Conservation (phyloP, 2,888 invertebrate species). For the Lutraria lutraria region DNA sequence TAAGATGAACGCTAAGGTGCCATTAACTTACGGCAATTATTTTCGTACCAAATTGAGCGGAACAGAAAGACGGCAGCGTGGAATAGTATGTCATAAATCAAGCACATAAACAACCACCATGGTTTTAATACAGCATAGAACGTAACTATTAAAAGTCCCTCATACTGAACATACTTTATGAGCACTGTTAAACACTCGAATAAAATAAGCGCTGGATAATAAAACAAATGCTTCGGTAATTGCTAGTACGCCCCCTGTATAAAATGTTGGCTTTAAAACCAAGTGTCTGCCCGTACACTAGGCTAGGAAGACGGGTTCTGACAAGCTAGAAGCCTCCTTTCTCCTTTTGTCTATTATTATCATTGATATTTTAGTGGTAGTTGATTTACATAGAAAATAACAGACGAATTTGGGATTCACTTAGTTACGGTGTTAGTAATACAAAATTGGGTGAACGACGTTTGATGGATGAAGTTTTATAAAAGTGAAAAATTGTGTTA, state of each 20-base stretch:
- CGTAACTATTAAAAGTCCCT: constrained; percentile 56
- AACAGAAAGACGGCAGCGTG: not conserved
- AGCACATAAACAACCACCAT: constrained; percentile 53
- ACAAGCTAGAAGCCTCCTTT: constrained; percentile 22
- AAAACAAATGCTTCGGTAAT: constrained; percentile 66
- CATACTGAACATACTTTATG: constrained; percentile 62
- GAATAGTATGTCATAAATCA: constrained; percentile 21
- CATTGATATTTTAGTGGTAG: constrained; percentile 14
- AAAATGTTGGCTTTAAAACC: constrained; percentile 55
- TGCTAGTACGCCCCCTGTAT: constrained; percentile 62
- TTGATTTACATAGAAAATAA: constrained; percentile 18
- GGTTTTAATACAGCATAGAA: constrained; percentile 31
- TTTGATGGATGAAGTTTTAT: constrained; percentile 1
- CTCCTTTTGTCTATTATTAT: not conserved
- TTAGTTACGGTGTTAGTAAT: not conserved
- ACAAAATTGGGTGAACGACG: not conserved
- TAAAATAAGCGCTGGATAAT: constrained; percentile 57
- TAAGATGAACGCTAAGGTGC: not conserved
- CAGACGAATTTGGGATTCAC: not conserved
- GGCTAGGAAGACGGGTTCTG: constrained; percentile 29
- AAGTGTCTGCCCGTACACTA: constrained; percentile 39
- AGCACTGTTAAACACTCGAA: constrained; percentile 44
- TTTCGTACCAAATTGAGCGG: not conserved
- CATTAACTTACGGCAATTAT: constrained; percentile 4
- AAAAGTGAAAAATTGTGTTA: constrained; percentile 23